Base-by-base conservation (phyloP, 2,113 vertebrate genomes). In the Sander vitreus region DNA sequence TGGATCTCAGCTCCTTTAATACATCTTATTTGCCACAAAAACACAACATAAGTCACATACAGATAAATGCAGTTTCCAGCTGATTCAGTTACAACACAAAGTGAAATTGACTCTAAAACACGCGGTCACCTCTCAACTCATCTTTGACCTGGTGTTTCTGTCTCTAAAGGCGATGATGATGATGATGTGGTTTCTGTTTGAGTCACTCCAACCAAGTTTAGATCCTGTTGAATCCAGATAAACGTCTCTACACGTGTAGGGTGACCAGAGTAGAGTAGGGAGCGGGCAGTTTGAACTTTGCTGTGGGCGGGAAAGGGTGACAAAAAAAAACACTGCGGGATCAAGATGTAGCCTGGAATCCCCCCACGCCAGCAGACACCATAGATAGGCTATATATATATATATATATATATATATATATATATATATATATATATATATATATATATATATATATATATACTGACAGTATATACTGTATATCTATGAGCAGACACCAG, bases 11-110 rank as follows among this genome's bases (percentile, higher is more conserved):
- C 55, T 75, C 59, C 54, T 76, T 87, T 69, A 71, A 66, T 54
- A 27, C 14, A 0, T 3, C 50, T 79, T 58, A n/a, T 83, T 68
- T 47, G 27, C 51, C 48, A 64, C 63, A 79, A 36, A 14, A 30
- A 78, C 79, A 81, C 50, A 71, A 50, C 53, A 62, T 1, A 76
- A 25, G 55, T 60, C n/a, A 65, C 43, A 68, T 15, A 62, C 3
- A 58, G 3, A 54, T 36, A 70, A 64, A 84, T 23, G 2, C 1
- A 64, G 51, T 78, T 73, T 67, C 33, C 15, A 77, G 54, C 59
- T 55, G 64, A 62, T 76, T 86, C 86, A 83, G 67, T 67, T 74
- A 74, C 66, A 70, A 68, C 27, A 72, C 54, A 65, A 59, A 88
- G 1, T 54, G 27, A 54, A 48, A 81, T 78, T 13, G 25, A 67